phyloP scores from a whole-genome alignment of 2,888 invertebrate genomes.

The Heliconius cydno region DNA sequence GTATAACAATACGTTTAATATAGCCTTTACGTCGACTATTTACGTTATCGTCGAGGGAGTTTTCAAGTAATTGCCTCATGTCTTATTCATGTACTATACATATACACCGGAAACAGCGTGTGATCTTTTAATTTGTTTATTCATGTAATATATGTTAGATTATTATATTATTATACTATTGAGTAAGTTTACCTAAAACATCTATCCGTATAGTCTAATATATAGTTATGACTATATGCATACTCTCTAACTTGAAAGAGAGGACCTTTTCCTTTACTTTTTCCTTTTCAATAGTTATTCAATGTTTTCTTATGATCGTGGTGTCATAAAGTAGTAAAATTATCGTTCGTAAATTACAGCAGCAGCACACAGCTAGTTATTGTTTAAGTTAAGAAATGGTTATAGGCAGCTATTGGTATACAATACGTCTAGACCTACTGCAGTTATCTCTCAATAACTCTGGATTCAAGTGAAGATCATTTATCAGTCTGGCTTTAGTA shows the following conservation, averaged over 20 bases:
- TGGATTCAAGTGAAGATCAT: constrained; percentile 46
- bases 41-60: constrained; percentile 40
- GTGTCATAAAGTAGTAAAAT: no score
- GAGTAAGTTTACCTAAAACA: no score
- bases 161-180: background rate
- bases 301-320: no score
- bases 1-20: background rate
- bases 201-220: no score
- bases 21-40: constrained; percentile 21
- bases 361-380: no score
- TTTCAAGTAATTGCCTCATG: constrained; percentile 49
- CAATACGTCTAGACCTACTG: constrained; percentile 14
- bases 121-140: constrained; percentile 43
- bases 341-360: no score
- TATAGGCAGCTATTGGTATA: background rate
- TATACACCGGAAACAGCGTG: constrained; percentile 26
- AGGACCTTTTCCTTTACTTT: no score
- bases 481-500: constrained; percentile 50
- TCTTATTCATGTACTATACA: constrained; percentile 49
- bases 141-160: constrained; percentile 1
- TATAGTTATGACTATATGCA: no score
- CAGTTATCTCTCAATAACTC: constrained; percentile 36
- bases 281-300: no score
- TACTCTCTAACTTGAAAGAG: no score
- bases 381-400: background rate